Evolutionary conservation across 92 coral and sea anemone species (phyloP).

Genomic region (Epizoanthus illoricatus): DNA sequence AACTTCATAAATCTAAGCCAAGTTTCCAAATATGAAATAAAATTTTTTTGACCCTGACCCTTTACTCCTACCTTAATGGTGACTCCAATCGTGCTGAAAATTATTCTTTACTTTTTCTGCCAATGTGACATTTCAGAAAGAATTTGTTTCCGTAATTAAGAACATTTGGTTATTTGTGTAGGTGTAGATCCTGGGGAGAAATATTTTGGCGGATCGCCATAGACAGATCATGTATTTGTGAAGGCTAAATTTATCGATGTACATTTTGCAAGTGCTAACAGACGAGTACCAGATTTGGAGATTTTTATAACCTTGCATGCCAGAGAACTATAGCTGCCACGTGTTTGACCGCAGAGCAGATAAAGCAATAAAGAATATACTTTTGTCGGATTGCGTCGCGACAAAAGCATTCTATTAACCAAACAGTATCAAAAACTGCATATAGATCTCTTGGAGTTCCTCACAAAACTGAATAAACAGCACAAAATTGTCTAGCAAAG

Average conservation of each 20-base stretch:
- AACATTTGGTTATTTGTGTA: neutral
- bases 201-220: neutral
- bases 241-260: neutral
- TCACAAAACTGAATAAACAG: neutral
- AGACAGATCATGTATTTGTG: neutral
- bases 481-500: neutral
- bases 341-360: neutral
- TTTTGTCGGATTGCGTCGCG: neutral
- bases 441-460: too few species aligned
- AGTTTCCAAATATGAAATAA: too few species aligned
- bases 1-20: too few species aligned
- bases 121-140: too few species aligned
- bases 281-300: conserved; percentile 12
- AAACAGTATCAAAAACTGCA: too few species aligned
- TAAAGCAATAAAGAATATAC: neutral
- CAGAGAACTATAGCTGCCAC: neutral
- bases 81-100: too few species aligned
- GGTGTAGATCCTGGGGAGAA: neutral
- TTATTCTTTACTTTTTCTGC: too few species aligned
- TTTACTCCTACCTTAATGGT: too few species aligned
- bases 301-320: neutral
- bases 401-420: neutral
- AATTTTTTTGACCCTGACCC: too few species aligned
- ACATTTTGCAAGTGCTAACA: conserved; percentile 5
- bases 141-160: too few species aligned